Conservation (phyloP, 2,797 vertebrate species). For the Pantherophis alleghaniensis region DNA sequence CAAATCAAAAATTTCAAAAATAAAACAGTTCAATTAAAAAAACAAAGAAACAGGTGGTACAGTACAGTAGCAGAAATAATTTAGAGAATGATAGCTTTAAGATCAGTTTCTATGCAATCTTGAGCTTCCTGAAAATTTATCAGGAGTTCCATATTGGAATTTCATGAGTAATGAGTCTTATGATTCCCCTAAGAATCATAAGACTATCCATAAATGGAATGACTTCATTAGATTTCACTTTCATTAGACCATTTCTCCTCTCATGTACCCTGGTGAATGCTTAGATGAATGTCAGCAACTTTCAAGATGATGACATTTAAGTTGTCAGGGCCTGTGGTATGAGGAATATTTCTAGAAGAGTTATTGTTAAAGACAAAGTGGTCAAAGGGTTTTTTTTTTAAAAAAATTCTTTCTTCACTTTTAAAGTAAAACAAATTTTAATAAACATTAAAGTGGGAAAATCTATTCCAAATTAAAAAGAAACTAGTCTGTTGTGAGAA, state of each 20-base stretch:
- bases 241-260: not conserved
- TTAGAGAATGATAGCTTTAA: not conserved
- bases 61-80: not conserved
- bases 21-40: not conserved
- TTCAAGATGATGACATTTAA: not conserved
- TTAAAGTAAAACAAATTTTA: not conserved
- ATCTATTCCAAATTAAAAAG: not conserved
- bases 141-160: not conserved
- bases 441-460: not conserved
- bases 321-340: not conserved
- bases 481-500: not conserved
- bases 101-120: not conserved
- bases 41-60: not conserved
- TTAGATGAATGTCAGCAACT: not conserved
- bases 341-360: not conserved
- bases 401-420: not conserved
- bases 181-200: not conserved
- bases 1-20: constrained; percentile 15
- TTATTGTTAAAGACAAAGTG: not conserved
- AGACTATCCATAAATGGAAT: not conserved
- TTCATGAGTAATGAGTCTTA: not conserved
- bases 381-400: not conserved
- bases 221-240: not conserved
- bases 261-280: not conserved
- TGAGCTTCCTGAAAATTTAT: not conserved